A percentile compares a stretch with the other conserved stretches of the same genome.
These are phyloP conservation scores for Xanthorhoe spadicearia DNA, from an alignment of 2,888 invertebrate genomes.

Conservation along the genomic window DNA sequence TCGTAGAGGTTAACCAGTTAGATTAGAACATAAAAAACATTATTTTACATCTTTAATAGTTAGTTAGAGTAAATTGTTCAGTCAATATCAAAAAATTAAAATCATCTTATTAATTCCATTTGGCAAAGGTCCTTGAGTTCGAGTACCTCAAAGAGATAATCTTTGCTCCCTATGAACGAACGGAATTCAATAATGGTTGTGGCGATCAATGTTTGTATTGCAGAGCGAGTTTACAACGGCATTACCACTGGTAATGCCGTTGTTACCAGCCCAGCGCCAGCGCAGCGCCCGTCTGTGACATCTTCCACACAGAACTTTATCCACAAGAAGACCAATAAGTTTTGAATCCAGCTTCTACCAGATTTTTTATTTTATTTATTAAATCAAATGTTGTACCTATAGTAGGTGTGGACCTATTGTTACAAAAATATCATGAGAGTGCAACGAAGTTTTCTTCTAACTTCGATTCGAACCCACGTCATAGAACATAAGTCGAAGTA, in stretches of 20 bases:
- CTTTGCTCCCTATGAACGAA: too few species aligned
- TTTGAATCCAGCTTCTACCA: too few species aligned
- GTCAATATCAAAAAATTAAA: background rate
- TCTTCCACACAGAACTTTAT: background rate
- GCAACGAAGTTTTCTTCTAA: too few species aligned
- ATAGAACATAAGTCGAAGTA: background rate
- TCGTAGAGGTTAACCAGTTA: background rate
- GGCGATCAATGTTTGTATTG: background rate
- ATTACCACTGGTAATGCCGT: too few species aligned
- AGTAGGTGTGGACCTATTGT: too few species aligned
- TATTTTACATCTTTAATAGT: background rate
- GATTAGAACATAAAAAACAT: background rate
- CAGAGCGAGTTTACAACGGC: background rate
- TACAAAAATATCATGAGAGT: too few species aligned
- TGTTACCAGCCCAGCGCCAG: background rate
- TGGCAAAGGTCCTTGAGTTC: too few species aligned
- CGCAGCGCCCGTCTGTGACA: background rate
- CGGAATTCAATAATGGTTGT: too few species aligned
- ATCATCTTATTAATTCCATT: too few species aligned
- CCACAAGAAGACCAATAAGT: background rate
- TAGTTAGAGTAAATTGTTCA: background rate
- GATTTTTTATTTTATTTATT: too few species aligned
- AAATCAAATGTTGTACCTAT: too few species aligned
- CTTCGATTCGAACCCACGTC: background rate
- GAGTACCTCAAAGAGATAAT: too few species aligned